Conservation (phyloP, 2,888 invertebrate genomes). For the Dendrolimus houi region DNA sequence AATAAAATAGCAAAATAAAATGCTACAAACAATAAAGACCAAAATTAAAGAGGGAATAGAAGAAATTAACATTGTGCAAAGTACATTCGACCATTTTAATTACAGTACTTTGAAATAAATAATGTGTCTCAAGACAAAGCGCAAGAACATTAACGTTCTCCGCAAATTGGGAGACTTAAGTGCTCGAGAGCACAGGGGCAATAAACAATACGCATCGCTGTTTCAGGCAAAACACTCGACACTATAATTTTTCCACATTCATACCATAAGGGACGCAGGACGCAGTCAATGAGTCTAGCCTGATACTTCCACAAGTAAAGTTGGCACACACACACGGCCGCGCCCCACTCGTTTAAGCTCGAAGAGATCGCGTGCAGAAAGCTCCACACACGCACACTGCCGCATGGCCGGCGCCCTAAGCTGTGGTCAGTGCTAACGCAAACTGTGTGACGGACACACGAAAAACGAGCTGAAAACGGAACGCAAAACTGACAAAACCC, state of each 20-base stretch:
- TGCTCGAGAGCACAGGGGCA: slow-evolving; percentile 46
- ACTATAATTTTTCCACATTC: slow-evolving; percentile 76
- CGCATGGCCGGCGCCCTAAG: slow-evolving; percentile 71
- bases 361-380: slow-evolving; percentile 72
- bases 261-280: slow-evolving; percentile 75
- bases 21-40: neutral
- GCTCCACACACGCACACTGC: slow-evolving; percentile 70
- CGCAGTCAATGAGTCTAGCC: slow-evolving; percentile 77
- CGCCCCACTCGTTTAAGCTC: slow-evolving; percentile 65
- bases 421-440: slow-evolving; percentile 75
- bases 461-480: slow-evolving; percentile 72
- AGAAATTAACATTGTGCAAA: slow-evolving; percentile 25
- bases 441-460: slow-evolving; percentile 76
- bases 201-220: slow-evolving; percentile 68
- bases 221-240: slow-evolving; percentile 70
- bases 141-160: slow-evolving; percentile 53
- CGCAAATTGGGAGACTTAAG: slow-evolving; percentile 68
- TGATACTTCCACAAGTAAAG: slow-evolving; percentile 66
- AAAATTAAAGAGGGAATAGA: neutral
- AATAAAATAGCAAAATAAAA: slow-evolving; percentile 3
- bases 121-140: slow-evolving; percentile 59
- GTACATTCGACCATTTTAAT: slow-evolving; percentile 47
- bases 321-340: slow-evolving; percentile 57
- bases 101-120: slow-evolving; percentile 58
- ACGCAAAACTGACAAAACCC: slow-evolving; percentile 58